A percentile compares a stretch with the other conserved stretches of the same genome.
These are phyloP conservation scores for Trisateles emortualis DNA, from an alignment of 2,888 invertebrate genomes.

Conservation along the genomic window DNA sequence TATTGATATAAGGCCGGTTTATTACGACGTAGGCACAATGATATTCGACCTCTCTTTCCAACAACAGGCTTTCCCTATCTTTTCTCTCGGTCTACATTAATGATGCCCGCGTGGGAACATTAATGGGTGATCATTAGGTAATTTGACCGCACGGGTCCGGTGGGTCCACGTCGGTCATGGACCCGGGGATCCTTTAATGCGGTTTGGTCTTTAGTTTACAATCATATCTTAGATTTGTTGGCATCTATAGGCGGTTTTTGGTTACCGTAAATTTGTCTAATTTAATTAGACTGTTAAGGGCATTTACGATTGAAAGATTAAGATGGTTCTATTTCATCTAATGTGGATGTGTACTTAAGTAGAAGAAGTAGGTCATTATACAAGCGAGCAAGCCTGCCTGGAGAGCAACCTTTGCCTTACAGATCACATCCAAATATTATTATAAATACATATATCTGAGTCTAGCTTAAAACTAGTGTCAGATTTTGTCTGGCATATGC, in stretches of 20 bases:
- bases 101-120: slow-evolving; percentile 48
- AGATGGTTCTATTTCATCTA: neutral
- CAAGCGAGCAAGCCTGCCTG: too few relatives aligned
- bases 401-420: too few relatives aligned
- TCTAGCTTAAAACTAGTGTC: too few relatives aligned
- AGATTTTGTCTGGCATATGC: too few relatives aligned
- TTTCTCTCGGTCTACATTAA: slow-evolving; percentile 39
- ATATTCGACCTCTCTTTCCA: slow-evolving; percentile 19
- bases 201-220: slow-evolving; percentile 31
- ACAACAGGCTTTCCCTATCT: slow-evolving; percentile 9
- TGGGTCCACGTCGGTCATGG: slow-evolving; percentile 17
- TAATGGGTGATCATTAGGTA: slow-evolving; percentile 60
- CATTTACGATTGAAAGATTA: neutral
- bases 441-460: too few relatives aligned
- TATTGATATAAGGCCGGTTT: too few relatives aligned
- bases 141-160: slow-evolving; percentile 55
- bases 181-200: slow-evolving; percentile 36
- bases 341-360: too few relatives aligned
- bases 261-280: slow-evolving; percentile 26
- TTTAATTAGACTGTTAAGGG: slow-evolving; percentile 1
- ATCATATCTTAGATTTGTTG: slow-evolving; percentile 40
- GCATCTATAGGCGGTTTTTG: slow-evolving; percentile 30
- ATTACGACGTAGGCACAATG: slow-evolving; percentile 28
- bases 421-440: too few relatives aligned
- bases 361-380: too few relatives aligned